Evolutionary conservation across 64 coral and sea anemone species (phyloP), one percentile per base, ranked within the genome.

Genomic region (Stichodactyla mertensii): DNA sequence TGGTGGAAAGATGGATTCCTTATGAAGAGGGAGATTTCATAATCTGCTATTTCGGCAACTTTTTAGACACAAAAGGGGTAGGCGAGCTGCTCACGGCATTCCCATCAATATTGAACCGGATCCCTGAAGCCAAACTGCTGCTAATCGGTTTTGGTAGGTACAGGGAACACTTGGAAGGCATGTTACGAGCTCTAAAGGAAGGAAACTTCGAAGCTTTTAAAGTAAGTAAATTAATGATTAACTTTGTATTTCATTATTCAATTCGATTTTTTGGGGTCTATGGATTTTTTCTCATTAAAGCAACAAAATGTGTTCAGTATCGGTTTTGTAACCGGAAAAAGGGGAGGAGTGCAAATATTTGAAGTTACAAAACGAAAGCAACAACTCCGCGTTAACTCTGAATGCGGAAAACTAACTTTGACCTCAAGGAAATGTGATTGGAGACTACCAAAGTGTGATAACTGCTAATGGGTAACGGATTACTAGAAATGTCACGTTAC

Each of bases 41-140:
- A 19, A 92, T 98, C 26, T 94, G 92, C 71, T 98, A 87, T 18
- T 98, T 98, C 83, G 95, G 95, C 5, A 94, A 88, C 58, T 92
- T 98, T 58, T 89, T 92, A 16, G 95, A 98, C 57, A 94, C 95
- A 36, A 98, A 94, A 84, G 95, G 95, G 20, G 95, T 98, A 0
- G 92, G 95, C 5, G 95, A 98, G 54, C 69, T 98, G 4, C 82
- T 98, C 4, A 89, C 90, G 18, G 90, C 93, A n/a, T 92, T 98
- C 77, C 92, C 92, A 27, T 86, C 59, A 4, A 92, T 98, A 67
- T 79, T 98, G 4, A 83, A 89, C 19, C 66, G 88, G n/a, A 61
- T 98, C 51, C 95, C 95, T 2, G 55, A 92, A 28, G 90, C 92
- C 18, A 79, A 90, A 13, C 61, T 98, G 45, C 8, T 98, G 80